A percentile compares a stretch with the other conserved stretches of the same genome.
These are phyloP conservation scores for Tetramorium simillimum DNA, from an alignment of 1,140 invertebrate genomes.

Conservation along the genomic window DNA sequence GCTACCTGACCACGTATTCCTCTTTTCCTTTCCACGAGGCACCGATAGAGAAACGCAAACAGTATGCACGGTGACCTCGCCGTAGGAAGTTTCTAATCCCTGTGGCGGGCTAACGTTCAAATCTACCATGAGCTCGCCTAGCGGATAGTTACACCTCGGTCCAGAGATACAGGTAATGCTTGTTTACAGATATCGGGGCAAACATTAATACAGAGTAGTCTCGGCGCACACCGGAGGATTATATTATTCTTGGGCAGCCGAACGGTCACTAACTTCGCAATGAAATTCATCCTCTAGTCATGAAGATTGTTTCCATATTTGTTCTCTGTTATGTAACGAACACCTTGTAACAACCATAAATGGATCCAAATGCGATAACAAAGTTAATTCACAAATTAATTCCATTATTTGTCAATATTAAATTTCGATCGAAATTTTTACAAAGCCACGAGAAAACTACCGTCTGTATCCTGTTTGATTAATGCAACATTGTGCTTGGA, in stretches of 20 bases:
- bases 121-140: constrained; percentile 74
- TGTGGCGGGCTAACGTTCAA: constrained; percentile 83
- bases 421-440: constrained; percentile 29
- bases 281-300: constrained; percentile 41
- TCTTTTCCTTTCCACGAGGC: constrained; percentile 72
- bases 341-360: constrained; percentile 51
- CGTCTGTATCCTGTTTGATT: background rate
- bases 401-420: constrained; percentile 35
- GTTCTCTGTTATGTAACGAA: constrained; percentile 59
- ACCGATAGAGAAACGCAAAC: constrained; percentile 72
- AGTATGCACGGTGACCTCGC: constrained; percentile 71
- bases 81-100: constrained; percentile 83
- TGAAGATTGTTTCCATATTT: constrained; percentile 49
- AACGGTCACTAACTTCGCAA: constrained; percentile 72
- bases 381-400: constrained; percentile 54
- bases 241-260: constrained; percentile 83
- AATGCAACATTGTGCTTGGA: background rate
- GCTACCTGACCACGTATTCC: constrained; percentile 61
- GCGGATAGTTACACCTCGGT: constrained; percentile 76
- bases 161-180: constrained; percentile 79
- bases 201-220: constrained; percentile 84
- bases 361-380: constrained; percentile 55
- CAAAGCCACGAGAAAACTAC: background rate
- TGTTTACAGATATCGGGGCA: constrained; percentile 84
- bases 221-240: constrained; percentile 80